Evolutionary conservation across 2,888 invertebrate genomes (phyloP).

Genomic region (Belgica antarctica): DNA sequence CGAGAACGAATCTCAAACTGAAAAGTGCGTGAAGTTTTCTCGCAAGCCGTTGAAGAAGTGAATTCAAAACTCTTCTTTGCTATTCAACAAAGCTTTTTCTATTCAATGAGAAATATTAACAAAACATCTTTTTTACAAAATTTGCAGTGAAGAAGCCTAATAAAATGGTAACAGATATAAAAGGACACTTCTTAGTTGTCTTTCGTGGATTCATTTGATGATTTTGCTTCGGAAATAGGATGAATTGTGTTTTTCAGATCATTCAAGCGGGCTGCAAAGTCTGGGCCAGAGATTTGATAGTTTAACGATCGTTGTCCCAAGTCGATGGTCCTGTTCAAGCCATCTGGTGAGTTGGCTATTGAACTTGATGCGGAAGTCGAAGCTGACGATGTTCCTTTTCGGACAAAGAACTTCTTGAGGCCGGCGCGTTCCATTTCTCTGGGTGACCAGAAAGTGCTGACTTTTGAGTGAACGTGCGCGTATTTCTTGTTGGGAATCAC

Average conservation of each 20-base stretch:
- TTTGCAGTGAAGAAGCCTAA: not conserved
- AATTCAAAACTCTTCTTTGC: not conserved
- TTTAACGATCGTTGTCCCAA: not conserved
- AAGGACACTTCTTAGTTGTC: too few relatives aligned
- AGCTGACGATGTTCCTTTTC: constrained; percentile 3
- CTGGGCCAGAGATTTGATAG: not conserved
- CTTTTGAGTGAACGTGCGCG: constrained; percentile 12
- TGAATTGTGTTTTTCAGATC: not conserved
- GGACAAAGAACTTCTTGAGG: not conserved
- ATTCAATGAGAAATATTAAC: not conserved
- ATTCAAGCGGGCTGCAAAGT: not conserved
- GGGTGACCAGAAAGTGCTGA: constrained; percentile 13
- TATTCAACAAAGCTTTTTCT: not conserved
- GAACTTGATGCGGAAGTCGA: not conserved
- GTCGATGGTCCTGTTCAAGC: not conserved
- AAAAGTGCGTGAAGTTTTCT: not conserved
- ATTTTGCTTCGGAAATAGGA: not conserved
- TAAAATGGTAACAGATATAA: too few relatives aligned
- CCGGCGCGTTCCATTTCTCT: constrained; percentile 13
- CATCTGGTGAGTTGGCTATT: not conserved
- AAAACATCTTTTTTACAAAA: not conserved
- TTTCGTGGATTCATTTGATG: too few relatives aligned
- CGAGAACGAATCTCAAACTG: too few relatives aligned
- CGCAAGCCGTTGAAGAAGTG: not conserved
- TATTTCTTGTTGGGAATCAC: constrained; percentile 2